Percentiles rank a stretch among this genome's conserved stretches.
Conservation (phyloP, 2,113 vertebrate species). For the Oophaga pumilio region DNA sequence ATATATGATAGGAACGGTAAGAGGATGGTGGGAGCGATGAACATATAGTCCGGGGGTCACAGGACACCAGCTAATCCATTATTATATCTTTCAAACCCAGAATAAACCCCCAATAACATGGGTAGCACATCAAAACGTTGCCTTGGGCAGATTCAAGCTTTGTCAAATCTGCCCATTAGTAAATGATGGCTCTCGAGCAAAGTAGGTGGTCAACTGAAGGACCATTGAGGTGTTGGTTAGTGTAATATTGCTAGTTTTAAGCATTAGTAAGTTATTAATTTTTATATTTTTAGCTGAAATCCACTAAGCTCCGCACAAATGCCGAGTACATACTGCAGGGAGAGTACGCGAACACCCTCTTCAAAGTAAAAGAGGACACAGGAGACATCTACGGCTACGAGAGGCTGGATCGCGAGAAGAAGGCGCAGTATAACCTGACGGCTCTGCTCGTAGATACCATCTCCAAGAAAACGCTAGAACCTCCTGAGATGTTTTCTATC, state of each 20-base stretch:
- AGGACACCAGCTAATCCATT: not conserved
- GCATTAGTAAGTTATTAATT: not conserved
- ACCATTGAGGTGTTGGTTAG: no score
- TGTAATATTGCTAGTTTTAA: not conserved
- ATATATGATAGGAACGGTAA: conserved; percentile 84
- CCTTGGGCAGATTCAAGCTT: not conserved
- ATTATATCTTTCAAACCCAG: not conserved
- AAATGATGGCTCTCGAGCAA: no score
- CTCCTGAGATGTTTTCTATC: conserved; percentile 77
- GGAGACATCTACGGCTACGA: conserved; percentile 81
- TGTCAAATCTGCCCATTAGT: not conserved
- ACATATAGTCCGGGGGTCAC: not conserved
- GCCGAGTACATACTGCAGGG: conserved; percentile 79
- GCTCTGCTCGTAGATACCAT: conserved; percentile 76
- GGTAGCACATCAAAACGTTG: not conserved
- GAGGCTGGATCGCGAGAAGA: conserved; percentile 85
- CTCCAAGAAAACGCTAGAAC: conserved; percentile 73
- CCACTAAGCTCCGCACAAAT: conserved; percentile 65
- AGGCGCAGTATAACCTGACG: conserved; percentile 75
- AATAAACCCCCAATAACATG: not conserved
- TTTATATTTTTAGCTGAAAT: conserved; percentile 77
- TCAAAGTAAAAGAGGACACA: conserved; percentile 73
- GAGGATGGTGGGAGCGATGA: not conserved
- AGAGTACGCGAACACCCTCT: conserved; percentile 79
- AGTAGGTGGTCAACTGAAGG: no score